These are phyloP conservation scores for Agapornis canus DNA, from an alignment of 2,797 vertebrate genomes.

Conservation along the genomic window DNA sequence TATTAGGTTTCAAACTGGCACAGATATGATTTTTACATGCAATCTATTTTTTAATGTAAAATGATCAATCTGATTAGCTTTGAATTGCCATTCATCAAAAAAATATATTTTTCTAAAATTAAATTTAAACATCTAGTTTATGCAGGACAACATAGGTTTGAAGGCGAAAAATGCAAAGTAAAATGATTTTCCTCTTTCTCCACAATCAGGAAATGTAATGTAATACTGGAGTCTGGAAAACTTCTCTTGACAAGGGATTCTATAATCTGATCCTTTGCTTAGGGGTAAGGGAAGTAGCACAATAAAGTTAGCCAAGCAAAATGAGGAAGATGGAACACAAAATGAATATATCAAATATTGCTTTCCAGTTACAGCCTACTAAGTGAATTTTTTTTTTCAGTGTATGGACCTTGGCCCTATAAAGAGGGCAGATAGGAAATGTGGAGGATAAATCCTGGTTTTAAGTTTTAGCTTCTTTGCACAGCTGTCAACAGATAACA, in stretches of 20 bases:
- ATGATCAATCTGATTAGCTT: constrained; percentile 35
- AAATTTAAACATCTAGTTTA: background rate
- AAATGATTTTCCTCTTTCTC: background rate
- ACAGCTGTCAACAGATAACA: background rate
- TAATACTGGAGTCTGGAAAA: background rate
- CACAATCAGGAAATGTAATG: background rate
- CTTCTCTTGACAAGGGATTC: background rate
- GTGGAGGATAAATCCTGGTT: background rate
- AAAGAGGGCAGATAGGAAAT: background rate
- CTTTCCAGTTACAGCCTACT: background rate
- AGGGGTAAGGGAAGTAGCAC: background rate
- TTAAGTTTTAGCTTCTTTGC: background rate
- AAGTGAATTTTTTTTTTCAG: background rate
- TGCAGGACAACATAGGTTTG: background rate
- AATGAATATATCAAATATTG: background rate
- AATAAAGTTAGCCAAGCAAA: background rate
- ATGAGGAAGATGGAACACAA: background rate
- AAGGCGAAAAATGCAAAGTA: background rate
- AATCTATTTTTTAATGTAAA: background rate
- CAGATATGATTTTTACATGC: constrained; percentile 7
- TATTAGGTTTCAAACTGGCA: constrained; percentile 20
- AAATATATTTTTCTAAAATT: background rate
- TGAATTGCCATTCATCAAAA: background rate
- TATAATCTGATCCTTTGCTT: background rate
- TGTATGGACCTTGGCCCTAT: background rate